phyloP scores from a whole-genome alignment of 2,888 invertebrate genomes.

The Pterobdella sp. region DNA sequence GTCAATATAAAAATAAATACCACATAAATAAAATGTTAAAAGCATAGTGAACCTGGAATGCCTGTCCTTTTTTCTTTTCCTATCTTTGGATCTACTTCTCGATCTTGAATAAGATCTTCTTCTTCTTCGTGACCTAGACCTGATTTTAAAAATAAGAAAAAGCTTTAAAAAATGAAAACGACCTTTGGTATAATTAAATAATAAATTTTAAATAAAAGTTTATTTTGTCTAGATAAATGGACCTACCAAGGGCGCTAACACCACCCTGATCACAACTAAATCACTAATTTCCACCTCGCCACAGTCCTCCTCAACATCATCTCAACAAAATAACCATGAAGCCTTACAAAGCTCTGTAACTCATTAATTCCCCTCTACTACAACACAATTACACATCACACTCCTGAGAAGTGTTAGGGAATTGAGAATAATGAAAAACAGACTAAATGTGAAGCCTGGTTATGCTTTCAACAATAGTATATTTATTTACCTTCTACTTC shows the following conservation, averaged over 20 bases:
- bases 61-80: constrained; percentile 1
- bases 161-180: background rate
- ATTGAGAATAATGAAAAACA: background rate
- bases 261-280: background rate
- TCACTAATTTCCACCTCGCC: background rate
- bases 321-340: background rate
- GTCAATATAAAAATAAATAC: background rate
- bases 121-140: constrained; percentile 21
- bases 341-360: background rate
- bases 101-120: constrained; percentile 19
- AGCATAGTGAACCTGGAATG: background rate
- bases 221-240: background rate
- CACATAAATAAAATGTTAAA: background rate
- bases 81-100: constrained; percentile 19
- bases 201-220: background rate
- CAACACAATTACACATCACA: constrained; percentile 25
- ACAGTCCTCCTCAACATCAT: background rate
- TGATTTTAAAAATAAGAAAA: constrained; percentile 2
- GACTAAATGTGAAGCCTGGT: background rate
- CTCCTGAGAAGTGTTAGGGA: constrained; percentile 11
- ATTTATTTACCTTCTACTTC: constrained; percentile 22
- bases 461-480: background rate
- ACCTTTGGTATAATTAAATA: too few species aligned
- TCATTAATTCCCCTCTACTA: background rate
- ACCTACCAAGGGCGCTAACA: constrained; percentile 17